Percentiles rank a stretch among this genome's conserved stretches.
Conservation (phyloP, 2,113 vertebrate species). For the Vicugna pacos region DNA sequence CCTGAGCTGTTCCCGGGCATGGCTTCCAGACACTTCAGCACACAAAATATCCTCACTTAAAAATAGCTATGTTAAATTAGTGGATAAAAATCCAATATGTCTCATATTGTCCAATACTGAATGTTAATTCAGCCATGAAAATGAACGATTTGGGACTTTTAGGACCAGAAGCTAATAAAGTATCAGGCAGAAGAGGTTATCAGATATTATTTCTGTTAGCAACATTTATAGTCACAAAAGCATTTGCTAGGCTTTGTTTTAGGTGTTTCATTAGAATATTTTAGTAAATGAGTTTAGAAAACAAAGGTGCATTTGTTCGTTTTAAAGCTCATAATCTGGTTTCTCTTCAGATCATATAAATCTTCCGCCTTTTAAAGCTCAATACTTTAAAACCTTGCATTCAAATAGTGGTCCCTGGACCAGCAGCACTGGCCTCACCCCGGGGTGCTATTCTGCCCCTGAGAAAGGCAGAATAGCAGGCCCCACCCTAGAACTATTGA, state of each 20-base stretch:
- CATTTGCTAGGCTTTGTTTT: neutral
- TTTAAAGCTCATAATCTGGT: neutral
- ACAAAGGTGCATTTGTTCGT: neutral
- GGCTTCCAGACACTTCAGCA: neutral
- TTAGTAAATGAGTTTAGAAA: constrained; percentile 39
- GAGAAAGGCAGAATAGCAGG: neutral
- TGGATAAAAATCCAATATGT: neutral
- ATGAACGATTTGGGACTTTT: constrained; percentile 5
- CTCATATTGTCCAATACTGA: neutral
- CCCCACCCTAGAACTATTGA: neutral
- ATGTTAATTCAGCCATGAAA: constrained; percentile 11
- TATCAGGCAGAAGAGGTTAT: constrained; percentile 23
- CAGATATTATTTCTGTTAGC: constrained; percentile 49
- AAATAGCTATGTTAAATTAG: neutral
- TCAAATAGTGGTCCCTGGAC: neutral
- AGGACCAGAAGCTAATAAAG: constrained; percentile 25
- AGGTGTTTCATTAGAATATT: constrained; percentile 29
- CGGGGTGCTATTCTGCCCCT: no score
- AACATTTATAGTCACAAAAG: constrained; percentile 48
- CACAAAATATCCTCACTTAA: neutral
- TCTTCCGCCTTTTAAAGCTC: neutral
- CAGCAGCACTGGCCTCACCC: neutral
- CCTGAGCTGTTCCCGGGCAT: neutral
- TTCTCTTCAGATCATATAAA: no score
- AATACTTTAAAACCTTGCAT: neutral